Percentiles rank a stretch among this genome's conserved stretches.
Evolutionary conservation across 2,888 invertebrate genomes (phyloP).

Genomic region (Drosophila paranaensis): DNA sequence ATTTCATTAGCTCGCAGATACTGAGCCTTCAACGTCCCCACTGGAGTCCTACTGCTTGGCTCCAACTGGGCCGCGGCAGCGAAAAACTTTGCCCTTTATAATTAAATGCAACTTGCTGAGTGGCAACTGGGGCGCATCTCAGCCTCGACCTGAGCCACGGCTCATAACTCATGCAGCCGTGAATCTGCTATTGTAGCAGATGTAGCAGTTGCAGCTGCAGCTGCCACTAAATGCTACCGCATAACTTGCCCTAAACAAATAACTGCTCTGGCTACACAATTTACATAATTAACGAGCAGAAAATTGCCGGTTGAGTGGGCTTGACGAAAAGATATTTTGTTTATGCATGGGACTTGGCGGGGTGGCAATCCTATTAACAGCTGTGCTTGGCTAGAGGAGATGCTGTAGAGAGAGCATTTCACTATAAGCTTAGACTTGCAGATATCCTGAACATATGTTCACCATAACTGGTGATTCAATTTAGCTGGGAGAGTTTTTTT

Average conservation of each 20-base stretch:
- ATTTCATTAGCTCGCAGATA: constrained; percentile 23
- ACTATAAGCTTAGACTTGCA: no score
- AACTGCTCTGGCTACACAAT: constrained; percentile 35
- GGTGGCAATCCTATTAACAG: background rate
- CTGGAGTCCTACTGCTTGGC: background rate
- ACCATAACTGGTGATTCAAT: no score
- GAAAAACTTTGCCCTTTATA: constrained; percentile 46
- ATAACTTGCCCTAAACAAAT: constrained; percentile 26
- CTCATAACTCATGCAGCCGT: constrained; percentile 46
- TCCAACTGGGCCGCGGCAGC: constrained; percentile 1
- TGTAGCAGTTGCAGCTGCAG: constrained; percentile 1
- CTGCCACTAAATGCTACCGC: constrained; percentile 9
- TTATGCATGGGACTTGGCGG: background rate
- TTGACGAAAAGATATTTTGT: background rate
- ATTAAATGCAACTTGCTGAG: constrained; percentile 55
- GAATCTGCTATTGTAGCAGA: constrained; percentile 6
- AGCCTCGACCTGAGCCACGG: constrained; percentile 12
- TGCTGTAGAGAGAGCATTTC: background rate
- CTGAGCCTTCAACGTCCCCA: constrained; percentile 9
- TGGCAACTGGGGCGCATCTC: constrained; percentile 29
- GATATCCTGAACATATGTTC: no score
- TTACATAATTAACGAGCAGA: constrained; percentile 28
- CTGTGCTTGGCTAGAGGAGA: background rate
- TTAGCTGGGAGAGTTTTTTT: no score
- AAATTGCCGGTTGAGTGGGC: constrained; percentile 10